Base-by-base conservation (phyloP, 2,113 vertebrate genomes). In the Salminus brasiliensis region DNA sequence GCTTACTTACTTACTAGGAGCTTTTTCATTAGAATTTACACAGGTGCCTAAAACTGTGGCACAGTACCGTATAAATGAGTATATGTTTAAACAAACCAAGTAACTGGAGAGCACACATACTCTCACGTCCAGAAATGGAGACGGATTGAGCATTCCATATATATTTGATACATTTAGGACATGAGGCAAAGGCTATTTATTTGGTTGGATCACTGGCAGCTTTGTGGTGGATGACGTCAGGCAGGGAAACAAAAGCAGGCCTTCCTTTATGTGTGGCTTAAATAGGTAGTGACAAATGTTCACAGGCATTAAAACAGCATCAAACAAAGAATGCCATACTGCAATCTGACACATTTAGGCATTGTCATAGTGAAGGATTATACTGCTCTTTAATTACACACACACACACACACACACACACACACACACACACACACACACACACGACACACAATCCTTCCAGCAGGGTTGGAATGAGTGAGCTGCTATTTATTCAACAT, bases 161-260 rank as follows among this genome's bases (percentile, higher is more conserved):
- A 11, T 27, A n/a, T 55, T 21, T 55, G 10, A 76, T 32, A 53
- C 29, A 63, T 55, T 65, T 39, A 18, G 4, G 27, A 27, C 36
- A 65, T 29, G 27, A 55, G 74, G 21, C 34, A 53, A 41, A 60
- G 21, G n/a, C 3, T 53, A 53, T 66, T 63, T 69, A 41, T 34
- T 76, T 68, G 74, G 74, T 77, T 77, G 74, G 63, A 77, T 77
- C 63, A 77, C 36, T 68, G 49, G 74, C 66, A 77, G 63, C 34
- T 68, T 77, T 68, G 32, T 55, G 63, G 30, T 41, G n/a, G 45
- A 52, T 25, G 32, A 47, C 53, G 23, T 16, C 32, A 66, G 32
- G 39, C 5, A 41, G 10, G 32, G 30, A 67, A 55, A 53, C 23
- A 39, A 67, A 66, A 18, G 34, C 62, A 4, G n/a, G 32, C n/a